Base-by-base conservation (phyloP, 1,140 invertebrate genomes). In the Bombus confusus region DNA sequence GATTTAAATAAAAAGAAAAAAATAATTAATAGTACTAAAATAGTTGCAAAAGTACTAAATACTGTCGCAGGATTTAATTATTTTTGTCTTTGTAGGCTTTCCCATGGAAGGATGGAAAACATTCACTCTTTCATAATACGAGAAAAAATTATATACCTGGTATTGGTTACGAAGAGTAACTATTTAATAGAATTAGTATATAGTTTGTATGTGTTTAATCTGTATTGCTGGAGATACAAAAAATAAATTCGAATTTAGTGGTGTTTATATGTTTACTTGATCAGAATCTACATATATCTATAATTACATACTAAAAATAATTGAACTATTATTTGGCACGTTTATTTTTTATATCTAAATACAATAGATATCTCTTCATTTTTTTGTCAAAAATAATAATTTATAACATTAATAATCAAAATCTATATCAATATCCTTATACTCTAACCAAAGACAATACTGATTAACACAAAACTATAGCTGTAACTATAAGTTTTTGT, bases 51-150 rank as follows among this genome's bases (percentile, higher is more conserved):
- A 31, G 47, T 52, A 52, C 18, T 22, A 52, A 52, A 52, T 52
- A 52, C 18, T 52, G 18, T 22, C 0, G 18, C 47, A 52, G 18
- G 18, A 22, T 52, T 52, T 64, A 31, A 39, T 37, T 22, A 18
- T 72, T 62, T 52, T 13, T 52, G 47, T 52, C 18, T 52, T 72
- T 31, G 22, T 12, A 91, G 90, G 57, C 68, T 73, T 97, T 96
- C 89, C 96, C 96, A 43, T 97, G 96, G 96, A 96, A 96, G 52
- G 96, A 97, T 94, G 96, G 96, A 31, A 96, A 96, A 82, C 95
- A 96, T 57, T 89, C 93, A 22, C 91, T 97, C 2, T 96, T 97
- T 93, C 96, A 96, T 92, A 97, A 97, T 90, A 89, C 93, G 9
- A 91, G 95, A 57, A 64, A 82, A 28, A 97, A 97, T 90, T 87